Conservation (phyloP, 2,888 invertebrate genomes). For the Chymomyza procnemis region DNA sequence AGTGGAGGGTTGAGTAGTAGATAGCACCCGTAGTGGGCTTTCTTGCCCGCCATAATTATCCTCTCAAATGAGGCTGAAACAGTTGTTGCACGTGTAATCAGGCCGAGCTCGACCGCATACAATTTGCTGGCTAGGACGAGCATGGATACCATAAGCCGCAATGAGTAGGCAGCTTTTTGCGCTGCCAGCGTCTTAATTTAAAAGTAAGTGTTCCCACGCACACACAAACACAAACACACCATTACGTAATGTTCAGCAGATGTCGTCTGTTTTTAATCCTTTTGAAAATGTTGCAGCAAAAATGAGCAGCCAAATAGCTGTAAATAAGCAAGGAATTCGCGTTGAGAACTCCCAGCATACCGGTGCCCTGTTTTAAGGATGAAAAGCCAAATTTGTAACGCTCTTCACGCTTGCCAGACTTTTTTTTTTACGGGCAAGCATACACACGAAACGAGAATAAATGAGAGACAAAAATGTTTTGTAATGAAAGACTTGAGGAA, state of each 20-base stretch:
- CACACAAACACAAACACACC: background rate
- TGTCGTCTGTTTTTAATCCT: conserved; percentile 27
- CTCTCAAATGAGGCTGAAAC: conserved; percentile 59
- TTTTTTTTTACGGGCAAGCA: background rate
- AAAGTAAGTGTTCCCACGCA: background rate
- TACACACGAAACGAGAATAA: conserved; percentile 49
- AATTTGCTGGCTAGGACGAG: background rate
- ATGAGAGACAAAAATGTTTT: conserved; percentile 65
- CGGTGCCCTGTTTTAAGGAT: background rate
- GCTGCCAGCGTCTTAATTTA: background rate
- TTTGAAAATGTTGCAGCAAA: conserved; percentile 30
- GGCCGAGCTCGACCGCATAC: background rate
- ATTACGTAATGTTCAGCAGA: background rate
- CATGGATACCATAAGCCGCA: background rate
- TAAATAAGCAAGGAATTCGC: conserved; percentile 64
- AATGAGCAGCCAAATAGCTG: conserved; percentile 58
- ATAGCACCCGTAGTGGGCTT: background rate
- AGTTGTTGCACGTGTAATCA: background rate
- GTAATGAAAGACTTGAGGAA: conserved; percentile 68
- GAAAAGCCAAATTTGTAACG: conserved; percentile 30
- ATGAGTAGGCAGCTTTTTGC: background rate
- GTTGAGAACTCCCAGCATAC: background rate
- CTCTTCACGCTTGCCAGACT: background rate
- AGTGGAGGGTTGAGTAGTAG: background rate
- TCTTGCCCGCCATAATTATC: conserved; percentile 49